A percentile compares a stretch with the other conserved stretches of the same genome.
Evolutionary conservation across 2,888 invertebrate genomes (phyloP).

Genomic region (Pseudolycoriella hygida): DNA sequence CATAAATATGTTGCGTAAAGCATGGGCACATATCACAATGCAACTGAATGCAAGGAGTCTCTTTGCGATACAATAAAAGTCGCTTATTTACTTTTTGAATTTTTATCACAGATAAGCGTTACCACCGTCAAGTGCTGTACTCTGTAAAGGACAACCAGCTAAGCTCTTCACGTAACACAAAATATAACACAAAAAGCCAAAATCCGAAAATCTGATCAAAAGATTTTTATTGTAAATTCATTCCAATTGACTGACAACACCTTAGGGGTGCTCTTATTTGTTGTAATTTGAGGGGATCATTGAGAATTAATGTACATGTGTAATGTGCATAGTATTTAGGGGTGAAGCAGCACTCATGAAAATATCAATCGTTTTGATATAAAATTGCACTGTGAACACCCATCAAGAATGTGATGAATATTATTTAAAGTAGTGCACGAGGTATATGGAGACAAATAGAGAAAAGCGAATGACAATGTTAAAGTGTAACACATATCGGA

Average conservation of each 20-base stretch:
- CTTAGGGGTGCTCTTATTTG: conserved; percentile 22
- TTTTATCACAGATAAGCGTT: too few species aligned
- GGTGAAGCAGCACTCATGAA: not conserved
- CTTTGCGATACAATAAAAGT: too few species aligned
- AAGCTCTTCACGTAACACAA: not conserved
- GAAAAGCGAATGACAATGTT: too few species aligned
- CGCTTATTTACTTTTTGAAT: too few species aligned
- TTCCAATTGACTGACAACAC: conserved; percentile 29
- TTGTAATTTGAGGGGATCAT: conserved; percentile 6
- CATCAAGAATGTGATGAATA: not conserved
- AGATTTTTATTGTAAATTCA: conserved; percentile 13
- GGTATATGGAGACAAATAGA: too few species aligned
- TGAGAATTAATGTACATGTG: conserved; percentile 5
- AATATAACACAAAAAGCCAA: not conserved
- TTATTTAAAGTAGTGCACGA: not conserved
- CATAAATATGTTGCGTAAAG: too few species aligned
- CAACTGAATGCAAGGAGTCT: too few species aligned
- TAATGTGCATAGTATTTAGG: not conserved
- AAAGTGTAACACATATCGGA: too few species aligned
- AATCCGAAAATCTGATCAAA: conserved; percentile 4
- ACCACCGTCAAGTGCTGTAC: too few species aligned
- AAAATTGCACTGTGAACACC: not conserved
- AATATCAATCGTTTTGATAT: not conserved
- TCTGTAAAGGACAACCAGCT: too few species aligned
- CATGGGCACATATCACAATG: too few species aligned